Evolutionary conservation across 2,888 invertebrate species (phyloP).

Genomic region (Apamea monoglypha): DNA sequence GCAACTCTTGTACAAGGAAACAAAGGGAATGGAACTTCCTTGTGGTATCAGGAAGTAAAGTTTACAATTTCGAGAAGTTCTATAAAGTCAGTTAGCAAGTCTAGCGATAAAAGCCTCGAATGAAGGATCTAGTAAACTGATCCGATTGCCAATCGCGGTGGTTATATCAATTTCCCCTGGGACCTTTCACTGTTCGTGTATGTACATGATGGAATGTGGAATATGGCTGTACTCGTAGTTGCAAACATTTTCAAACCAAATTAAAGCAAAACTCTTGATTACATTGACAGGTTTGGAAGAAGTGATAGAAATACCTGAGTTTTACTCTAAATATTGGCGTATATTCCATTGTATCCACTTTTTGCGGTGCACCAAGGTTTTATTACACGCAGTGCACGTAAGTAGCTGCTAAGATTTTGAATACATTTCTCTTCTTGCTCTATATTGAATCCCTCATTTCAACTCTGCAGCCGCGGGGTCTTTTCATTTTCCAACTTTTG

Average conservation of each 20-base stretch:
- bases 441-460: conserved; percentile 77
- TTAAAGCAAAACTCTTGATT: background rate
- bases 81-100: conserved; percentile 10
- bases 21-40: conserved; percentile 55
- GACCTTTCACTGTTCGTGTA: background rate
- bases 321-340: background rate
- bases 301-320: background rate
- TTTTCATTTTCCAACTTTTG: conserved; percentile 82
- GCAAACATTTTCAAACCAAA: background rate
- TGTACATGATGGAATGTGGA: background rate
- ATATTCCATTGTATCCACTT: background rate
- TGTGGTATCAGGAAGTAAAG: conserved; percentile 9
- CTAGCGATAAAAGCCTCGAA: conserved; percentile 16
- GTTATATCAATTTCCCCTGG: conserved; percentile 29
- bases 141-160: conserved; percentile 39
- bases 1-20: conserved; percentile 68
- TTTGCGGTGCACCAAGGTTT: background rate
- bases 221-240: background rate
- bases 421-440: conserved; percentile 69
- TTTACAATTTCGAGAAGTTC: conserved; percentile 6
- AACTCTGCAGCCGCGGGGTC: conserved; percentile 75
- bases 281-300: background rate
- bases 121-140: conserved; percentile 35
- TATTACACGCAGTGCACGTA: conserved; percentile 25
- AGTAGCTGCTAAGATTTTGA: conserved; percentile 52